Evolutionary conservation across 1,140 invertebrate species (phyloP).

Genomic region (Bicyclus anynana): DNA sequence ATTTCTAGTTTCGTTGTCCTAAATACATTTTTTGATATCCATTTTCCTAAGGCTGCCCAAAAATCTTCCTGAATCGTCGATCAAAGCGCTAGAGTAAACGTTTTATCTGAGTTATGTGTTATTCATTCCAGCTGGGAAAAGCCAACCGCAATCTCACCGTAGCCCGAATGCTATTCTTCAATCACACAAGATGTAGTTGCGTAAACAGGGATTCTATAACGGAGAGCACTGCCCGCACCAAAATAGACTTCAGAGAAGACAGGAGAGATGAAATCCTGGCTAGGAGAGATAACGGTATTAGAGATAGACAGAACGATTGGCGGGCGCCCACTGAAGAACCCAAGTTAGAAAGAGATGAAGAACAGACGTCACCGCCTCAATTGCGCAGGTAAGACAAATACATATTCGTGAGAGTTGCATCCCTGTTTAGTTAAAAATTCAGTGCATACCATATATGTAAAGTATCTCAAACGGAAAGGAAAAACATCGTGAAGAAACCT

Average conservation of each 20-base stretch:
- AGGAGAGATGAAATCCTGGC: conserved; percentile 16
- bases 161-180: conserved; percentile 84
- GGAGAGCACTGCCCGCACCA: conserved; percentile 36
- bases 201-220: conserved; percentile 66
- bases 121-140: conserved; percentile 76
- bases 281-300: conserved; percentile 14
- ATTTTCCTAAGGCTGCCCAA: no score
- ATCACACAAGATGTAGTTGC: conserved; percentile 87
- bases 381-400: conserved; percentile 43
- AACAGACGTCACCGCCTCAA: conserved; percentile 47
- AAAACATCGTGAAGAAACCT: no score
- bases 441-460: no score
- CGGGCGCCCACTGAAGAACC: conserved; percentile 47
- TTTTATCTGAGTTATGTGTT: no score
- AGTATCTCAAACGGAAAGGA: no score
- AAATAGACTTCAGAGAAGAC: conserved; percentile 23
- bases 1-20: no score
- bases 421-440: no score
- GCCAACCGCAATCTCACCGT: conserved; percentile 74
- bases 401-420: no score
- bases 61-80: no score
- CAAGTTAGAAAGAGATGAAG: conserved; percentile 37
- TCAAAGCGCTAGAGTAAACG: no score
- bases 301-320: conserved; percentile 42
- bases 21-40: no score